Base-by-base conservation (phyloP, 1,140 invertebrate genomes). In the Luehdorfia chinensis region DNA sequence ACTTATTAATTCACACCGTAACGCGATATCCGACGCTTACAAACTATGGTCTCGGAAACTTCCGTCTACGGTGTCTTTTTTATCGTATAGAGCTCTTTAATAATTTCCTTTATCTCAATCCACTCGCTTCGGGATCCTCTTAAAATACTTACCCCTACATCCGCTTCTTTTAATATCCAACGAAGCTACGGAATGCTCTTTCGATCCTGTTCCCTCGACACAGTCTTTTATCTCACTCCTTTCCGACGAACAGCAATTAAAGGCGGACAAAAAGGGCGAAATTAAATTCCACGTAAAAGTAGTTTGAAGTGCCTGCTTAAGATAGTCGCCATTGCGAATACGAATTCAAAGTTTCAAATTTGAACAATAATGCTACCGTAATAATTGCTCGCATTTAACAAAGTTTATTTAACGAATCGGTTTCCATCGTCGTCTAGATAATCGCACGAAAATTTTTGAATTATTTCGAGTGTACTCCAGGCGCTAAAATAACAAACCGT, bases 71-170 rank as follows among this genome's bases (percentile, higher is more conserved):
- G 34, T 49, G 51, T 76, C 39, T 43, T 83, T 85, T 84, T 85
- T 47, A 64, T 55, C 53, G 45, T 14, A 16, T 55, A 54, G 73
- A 66, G 58, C 77, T 78, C 74, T 76, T 81, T 83, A 75, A 83
- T 86, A 83, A 86, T 86, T 84, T 86, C 76, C 83, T 86, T 86
- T 84, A 86, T 86, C 69, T 68, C 73, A 70, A 77, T 76, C 75
- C 71, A 69, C 76, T 79, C 70, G 70, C 68, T 74, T 59, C 73
- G 74, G 64, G 70, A 74, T 71, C 75, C 78, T 80, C 81, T 84
- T 81, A 84, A 86, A 86, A 86, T 86, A 86, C 83, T 73, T 84
- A 81, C 79, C 79, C 79, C 73, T 63, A 73, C 83, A 86, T 86
- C 83, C 83, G 83, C 72, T 86, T 81, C 83, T 86, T 86, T 84